Evolutionary conservation across 2,113 vertebrate species (phyloP).

Genomic region (Larimichthys polyactis): DNA sequence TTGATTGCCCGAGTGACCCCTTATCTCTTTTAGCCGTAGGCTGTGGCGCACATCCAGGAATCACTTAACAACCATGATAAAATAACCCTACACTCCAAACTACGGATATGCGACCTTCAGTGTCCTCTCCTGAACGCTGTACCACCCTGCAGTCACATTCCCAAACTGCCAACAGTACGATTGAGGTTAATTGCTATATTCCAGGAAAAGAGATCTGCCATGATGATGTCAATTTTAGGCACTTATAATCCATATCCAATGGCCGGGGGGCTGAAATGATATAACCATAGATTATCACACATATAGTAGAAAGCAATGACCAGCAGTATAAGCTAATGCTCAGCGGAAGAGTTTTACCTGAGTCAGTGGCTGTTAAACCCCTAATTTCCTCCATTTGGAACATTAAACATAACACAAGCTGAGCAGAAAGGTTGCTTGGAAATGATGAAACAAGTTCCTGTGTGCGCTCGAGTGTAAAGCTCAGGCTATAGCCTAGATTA

Average conservation of each 20-base stretch:
- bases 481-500: background rate
- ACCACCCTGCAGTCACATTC: slow-evolving; percentile 17
- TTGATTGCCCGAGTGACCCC: slow-evolving; percentile 51
- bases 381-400: slow-evolving; percentile 23
- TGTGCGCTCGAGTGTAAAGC: background rate
- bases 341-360: background rate
- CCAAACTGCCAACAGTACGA: background rate
- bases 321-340: background rate
- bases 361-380: slow-evolving; percentile 3
- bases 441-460: slow-evolving; percentile 13
- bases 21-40: slow-evolving; percentile 1
- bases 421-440: slow-evolving; percentile 16
- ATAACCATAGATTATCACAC: slow-evolving; percentile 4
- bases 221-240: slow-evolving; percentile 36
- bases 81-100: slow-evolving; percentile 14
- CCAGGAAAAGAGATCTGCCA: background rate
- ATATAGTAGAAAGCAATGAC: background rate
- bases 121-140: slow-evolving; percentile 26
- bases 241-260: slow-evolving; percentile 23
- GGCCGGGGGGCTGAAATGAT: background rate
- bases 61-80: slow-evolving; percentile 56
- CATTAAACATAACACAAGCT: slow-evolving; percentile 14
- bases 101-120: slow-evolving; percentile 52
- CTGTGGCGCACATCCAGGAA: slow-evolving; percentile 55
- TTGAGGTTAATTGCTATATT: slow-evolving; percentile 26